These are phyloP conservation scores for Hexactinellida sp. DNA, from an alignment of 37 sponge, comb jelly and placozoan genomes.

Conservation along the genomic window DNA sequence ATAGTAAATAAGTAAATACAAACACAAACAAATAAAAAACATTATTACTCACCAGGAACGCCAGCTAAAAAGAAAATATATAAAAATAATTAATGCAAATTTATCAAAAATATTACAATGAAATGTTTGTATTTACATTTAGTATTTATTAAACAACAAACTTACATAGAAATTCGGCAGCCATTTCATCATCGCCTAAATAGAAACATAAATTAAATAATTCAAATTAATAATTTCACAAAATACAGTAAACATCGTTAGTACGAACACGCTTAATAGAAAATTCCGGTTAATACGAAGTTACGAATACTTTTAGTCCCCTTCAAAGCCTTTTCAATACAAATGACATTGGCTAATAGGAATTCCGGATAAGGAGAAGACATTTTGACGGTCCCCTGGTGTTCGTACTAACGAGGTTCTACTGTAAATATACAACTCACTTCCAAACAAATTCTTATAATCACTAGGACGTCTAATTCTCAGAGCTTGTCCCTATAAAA, in stretches of 20 bases:
- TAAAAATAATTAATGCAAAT: neutral
- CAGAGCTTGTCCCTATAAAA: conserved; percentile 62
- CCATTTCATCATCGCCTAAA: neutral
- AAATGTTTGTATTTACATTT: too few relatives aligned
- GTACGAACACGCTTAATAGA: too few relatives aligned
- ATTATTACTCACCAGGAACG: conserved; percentile 31
- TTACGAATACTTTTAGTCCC: too few relatives aligned
- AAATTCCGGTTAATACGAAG: too few relatives aligned
- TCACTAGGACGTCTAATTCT: conserved; percentile 95
- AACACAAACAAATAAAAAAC: neutral
- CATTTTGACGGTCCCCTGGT: too few relatives aligned
- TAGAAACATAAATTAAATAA: neutral
- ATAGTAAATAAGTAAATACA: neutral
- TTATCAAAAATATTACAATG: neutral
- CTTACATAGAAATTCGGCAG: conserved; percentile 8
- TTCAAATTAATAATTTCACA: too few relatives aligned
- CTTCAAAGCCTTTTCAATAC: too few relatives aligned
- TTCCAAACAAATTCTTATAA: conserved; percentile 35
- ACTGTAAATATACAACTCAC: too few relatives aligned
- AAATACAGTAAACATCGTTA: too few relatives aligned
- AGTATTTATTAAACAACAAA: neutral
- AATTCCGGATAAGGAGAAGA: too few relatives aligned
- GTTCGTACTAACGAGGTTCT: too few relatives aligned
- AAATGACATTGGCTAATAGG: too few relatives aligned
- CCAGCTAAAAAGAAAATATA: conserved; percentile 29